Evolutionary conservation across 2,888 invertebrate genomes (phyloP).

Genomic region (Eupithecia subumbrata): DNA sequence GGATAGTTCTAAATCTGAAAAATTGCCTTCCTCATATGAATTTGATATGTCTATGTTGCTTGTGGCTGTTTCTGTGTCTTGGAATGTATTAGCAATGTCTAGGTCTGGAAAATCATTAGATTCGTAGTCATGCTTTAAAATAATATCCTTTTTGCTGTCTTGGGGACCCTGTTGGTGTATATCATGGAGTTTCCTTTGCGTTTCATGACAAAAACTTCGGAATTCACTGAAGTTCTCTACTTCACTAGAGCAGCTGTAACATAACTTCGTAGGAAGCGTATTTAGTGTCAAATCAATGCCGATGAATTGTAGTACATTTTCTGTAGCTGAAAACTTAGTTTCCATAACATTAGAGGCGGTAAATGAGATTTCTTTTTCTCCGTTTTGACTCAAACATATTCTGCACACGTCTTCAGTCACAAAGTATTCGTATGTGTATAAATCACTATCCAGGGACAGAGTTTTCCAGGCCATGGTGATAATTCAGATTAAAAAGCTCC

Average conservation of each 20-base stretch:
- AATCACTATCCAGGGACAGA: conserved; percentile 47
- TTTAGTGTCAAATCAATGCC: conserved; percentile 57
- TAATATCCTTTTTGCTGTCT: background rate
- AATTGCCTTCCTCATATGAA: conserved; percentile 18
- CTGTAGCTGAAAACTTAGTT: conserved; percentile 46
- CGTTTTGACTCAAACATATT: conserved; percentile 67
- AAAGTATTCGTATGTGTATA: conserved; percentile 68
- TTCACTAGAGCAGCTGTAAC: conserved; percentile 59
- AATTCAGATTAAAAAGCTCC: background rate
- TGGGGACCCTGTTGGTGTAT: conserved; percentile 47
- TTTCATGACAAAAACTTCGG: conserved; percentile 63
- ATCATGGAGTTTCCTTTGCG: conserved; percentile 57
- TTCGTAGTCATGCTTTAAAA: background rate
- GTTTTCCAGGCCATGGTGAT: conserved; percentile 48
- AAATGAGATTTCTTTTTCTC: conserved; percentile 50
- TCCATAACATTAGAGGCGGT: conserved; percentile 40
- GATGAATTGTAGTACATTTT: conserved; percentile 62
- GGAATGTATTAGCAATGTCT: background rate
- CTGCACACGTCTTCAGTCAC: conserved; percentile 65
- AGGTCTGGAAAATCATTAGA: conserved; percentile 2
- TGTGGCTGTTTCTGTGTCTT: background rate
- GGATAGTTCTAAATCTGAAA: conserved; percentile 29
- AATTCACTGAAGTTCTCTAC: conserved; percentile 66
- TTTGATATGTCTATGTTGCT: background rate
- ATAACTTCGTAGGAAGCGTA: conserved; percentile 60